Conservation (phyloP, 92 coral and sea anemone species). For the Chrysogorgia sp. region DNA sequence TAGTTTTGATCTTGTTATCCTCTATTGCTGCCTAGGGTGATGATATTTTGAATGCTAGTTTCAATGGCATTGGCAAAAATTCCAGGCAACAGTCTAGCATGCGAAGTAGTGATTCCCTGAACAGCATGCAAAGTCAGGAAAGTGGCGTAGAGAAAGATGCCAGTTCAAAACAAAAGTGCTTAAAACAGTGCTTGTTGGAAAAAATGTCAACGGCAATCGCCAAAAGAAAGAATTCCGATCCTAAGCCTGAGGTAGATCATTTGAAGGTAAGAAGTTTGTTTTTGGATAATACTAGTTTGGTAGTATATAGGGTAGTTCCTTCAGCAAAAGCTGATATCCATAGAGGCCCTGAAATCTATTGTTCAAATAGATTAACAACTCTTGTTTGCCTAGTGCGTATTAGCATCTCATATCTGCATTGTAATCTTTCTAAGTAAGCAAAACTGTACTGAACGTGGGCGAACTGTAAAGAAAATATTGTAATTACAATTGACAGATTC, state of each 20-base stretch:
- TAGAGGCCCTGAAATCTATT: no score
- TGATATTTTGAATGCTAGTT: conserved; percentile 26
- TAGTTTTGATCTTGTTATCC: neutral
- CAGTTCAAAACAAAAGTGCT: conserved; percentile 9
- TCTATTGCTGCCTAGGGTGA: conserved; percentile 19
- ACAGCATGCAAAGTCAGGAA: conserved; percentile 42
- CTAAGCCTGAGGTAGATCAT: conserved; percentile 18
- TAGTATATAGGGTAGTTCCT: no score
- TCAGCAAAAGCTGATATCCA: no score
- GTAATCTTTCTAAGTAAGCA: no score
- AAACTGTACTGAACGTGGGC: no score
- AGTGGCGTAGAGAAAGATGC: conserved; percentile 42
- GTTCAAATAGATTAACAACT: no score
- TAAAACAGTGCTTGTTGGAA: conserved; percentile 34
- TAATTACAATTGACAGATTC: no score
- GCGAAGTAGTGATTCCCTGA: conserved; percentile 39
- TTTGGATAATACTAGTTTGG: no score
- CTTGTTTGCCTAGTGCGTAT: no score
- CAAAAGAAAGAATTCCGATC: conserved; percentile 34
- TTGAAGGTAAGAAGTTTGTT: conserved; percentile 27
- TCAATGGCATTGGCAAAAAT: conserved; percentile 15
- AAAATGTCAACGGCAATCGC: conserved; percentile 40
- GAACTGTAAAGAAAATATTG: no score
- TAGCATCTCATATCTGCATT: no score
- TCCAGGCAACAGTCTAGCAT: conserved; percentile 33